Evolutionary conservation across 2,888 invertebrate species (phyloP), one percentile per base, ranked within the genome.

Genomic region (Chrysodeixis includens): DNA sequence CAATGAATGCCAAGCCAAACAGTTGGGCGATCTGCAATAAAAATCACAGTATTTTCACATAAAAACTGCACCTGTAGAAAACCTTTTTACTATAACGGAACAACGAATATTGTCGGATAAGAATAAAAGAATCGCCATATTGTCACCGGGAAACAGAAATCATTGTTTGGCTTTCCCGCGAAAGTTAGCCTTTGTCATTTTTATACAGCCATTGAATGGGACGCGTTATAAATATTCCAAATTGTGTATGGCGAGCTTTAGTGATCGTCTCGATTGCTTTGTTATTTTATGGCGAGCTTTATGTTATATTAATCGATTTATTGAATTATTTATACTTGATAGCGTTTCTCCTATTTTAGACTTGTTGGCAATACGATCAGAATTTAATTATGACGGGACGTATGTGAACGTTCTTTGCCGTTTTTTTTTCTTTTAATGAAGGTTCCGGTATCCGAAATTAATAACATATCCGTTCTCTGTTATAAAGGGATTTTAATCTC

Each of bases 71-170:
- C 57, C 53, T 62, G 66, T 62, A 65, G 69, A 56, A 78, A 74
- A 64, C 60, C 30, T 78, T 81, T 63, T 51, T 69, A 74, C 69
- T 77, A 80, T 83, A 71, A 78, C 70, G 70, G n/a, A 83, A 74
- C 82, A 74, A 71, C 78, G 81, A 76, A 78, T 79, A 72, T 66
- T 53, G 53, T 72, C 79, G 79, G n/a, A n/a, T n/a, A n/a, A n/a
- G n/a, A n/a, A n/a, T n/a, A 73, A 79, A 81, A 80, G 74, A 76
- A 79, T 78, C 85, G 87, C 86, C 90, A 89, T 90, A 86, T 90
- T 90, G 90, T 78, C 69, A 80, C 83, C 90, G 90, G 88, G 86
- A 8, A 85, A 81, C 86, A 84, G 86, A 88, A 85, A 86, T 86
- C 86, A 88, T 89, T 90, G 90, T 90, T 88, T 83, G 81, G 81